Percentiles rank a stretch among this genome's conserved stretches.
phyloP scores from a whole-genome alignment of 2,113 vertebrate genomes.

The Mesembrinibis cayennensis region DNA sequence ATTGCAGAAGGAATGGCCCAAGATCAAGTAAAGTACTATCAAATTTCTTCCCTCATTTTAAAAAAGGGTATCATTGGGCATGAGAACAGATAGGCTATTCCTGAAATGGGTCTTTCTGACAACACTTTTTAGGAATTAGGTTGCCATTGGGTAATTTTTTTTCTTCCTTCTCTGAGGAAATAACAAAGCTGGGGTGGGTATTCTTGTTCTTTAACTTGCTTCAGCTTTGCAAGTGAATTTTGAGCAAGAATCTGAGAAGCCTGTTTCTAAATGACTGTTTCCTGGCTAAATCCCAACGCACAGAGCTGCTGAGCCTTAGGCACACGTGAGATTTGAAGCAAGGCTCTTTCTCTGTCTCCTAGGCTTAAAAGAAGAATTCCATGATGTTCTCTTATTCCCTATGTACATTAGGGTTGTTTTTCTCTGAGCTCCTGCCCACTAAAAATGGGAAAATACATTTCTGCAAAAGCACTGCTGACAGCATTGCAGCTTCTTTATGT shows the following conservation, averaged over 20 bases:
- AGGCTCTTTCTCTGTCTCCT: neutral
- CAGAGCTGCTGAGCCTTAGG: constrained; percentile 21
- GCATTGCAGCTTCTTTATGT: neutral
- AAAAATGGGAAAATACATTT: constrained; percentile 1
- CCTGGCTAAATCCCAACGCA: neutral
- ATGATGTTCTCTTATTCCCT: constrained; percentile 14
- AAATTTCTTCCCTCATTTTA: neutral
- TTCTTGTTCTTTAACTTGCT: neutral
- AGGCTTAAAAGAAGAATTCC: constrained; percentile 35
- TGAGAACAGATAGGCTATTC: neutral
- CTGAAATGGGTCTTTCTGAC: neutral
- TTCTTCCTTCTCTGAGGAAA: neutral
- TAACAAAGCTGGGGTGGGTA: neutral
- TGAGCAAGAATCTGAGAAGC: neutral
- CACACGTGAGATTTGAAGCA: constrained; percentile 24
- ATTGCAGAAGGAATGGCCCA: neutral
- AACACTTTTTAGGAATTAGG: neutral
- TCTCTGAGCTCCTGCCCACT: neutral
- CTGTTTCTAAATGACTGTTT: neutral
- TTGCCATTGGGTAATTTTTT: neutral
- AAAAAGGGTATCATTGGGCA: neutral
- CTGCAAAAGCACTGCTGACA: constrained; percentile 10
- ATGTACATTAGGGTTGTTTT: neutral
- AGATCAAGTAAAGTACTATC: neutral
- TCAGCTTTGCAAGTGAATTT: neutral